Percentiles rank a stretch among this genome's conserved stretches.
Evolutionary conservation across 2,113 vertebrate species (phyloP).

Genomic region (Ictalurus furcatus): DNA sequence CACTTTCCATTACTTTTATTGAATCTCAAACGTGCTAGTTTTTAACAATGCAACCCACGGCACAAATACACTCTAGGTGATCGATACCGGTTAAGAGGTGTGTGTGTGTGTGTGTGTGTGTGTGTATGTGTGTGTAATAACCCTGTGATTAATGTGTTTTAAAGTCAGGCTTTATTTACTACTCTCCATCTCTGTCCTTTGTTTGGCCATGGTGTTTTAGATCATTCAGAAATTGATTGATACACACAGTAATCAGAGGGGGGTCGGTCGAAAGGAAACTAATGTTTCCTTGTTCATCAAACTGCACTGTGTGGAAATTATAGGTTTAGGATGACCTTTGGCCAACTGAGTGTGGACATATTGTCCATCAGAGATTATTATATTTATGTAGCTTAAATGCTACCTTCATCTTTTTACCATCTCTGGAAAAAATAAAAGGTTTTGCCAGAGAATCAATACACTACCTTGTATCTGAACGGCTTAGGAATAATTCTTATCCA

Average conservation of each 20-base stretch:
- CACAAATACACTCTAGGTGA: conserved; percentile 54
- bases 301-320: conserved; percentile 71
- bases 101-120: conserved; percentile 29
- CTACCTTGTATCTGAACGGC: not conserved
- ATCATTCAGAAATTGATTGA: conserved; percentile 68
- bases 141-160: conserved; percentile 57
- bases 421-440: not conserved
- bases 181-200: conserved; percentile 51
- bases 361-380: conserved; percentile 61
- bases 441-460: conserved; percentile 11
- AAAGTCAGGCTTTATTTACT: conserved; percentile 55
- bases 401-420: not conserved
- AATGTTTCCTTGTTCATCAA: conserved; percentile 67
- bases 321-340: conserved; percentile 67
- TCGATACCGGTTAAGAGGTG: conserved; percentile 57
- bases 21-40: conserved; percentile 53
- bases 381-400: conserved; percentile 43
- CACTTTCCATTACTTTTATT: conserved; percentile 53
- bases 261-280: conserved; percentile 57
- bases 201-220: conserved; percentile 49
- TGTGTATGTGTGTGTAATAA: conserved; percentile 53
- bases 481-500: not conserved
- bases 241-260: conserved; percentile 58
- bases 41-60: conserved; percentile 57
- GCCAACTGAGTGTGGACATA: conserved; percentile 57